Conservation (phyloP, 2,888 invertebrate genomes). For the Macaria notata region DNA sequence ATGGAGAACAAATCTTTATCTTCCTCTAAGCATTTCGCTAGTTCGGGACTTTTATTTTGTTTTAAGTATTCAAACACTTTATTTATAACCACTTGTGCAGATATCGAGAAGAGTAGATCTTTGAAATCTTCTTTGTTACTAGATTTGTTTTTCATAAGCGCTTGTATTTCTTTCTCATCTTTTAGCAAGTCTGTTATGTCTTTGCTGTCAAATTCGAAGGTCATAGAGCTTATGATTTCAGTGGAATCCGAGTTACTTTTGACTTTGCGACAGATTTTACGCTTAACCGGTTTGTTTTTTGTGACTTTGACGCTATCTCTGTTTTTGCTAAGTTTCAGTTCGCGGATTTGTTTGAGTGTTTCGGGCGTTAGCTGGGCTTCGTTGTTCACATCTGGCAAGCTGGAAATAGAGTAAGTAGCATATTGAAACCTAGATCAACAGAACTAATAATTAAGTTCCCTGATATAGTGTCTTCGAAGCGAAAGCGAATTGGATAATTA, state of each 20-base stretch:
- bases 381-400: slow-evolving; percentile 61
- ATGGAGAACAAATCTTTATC: slow-evolving; percentile 54
- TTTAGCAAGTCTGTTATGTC: slow-evolving; percentile 59
- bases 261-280: slow-evolving; percentile 62
- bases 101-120: slow-evolving; percentile 63
- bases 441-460: no score
- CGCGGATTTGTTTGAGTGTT: slow-evolving; percentile 73
- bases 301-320: slow-evolving; percentile 72
- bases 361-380: slow-evolving; percentile 73
- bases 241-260: slow-evolving; percentile 54
- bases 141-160: slow-evolving; percentile 53
- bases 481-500: no score
- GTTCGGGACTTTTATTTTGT: slow-evolving; percentile 59
- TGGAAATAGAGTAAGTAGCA: no score
- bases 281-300: slow-evolving; percentile 65
- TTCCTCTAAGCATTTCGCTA: slow-evolving; percentile 60
- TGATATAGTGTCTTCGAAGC: no score
- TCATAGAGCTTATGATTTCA: slow-evolving; percentile 58
- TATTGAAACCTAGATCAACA: no score
- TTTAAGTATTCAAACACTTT: slow-evolving; percentile 70
- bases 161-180: slow-evolving; percentile 62
- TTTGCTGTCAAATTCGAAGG: slow-evolving; percentile 64
- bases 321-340: slow-evolving; percentile 63
- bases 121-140: slow-evolving; percentile 62
- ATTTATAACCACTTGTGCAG: slow-evolving; percentile 69